phyloP scores from a whole-genome alignment of 2,797 vertebrate genomes.

The Semaprochilodus insignis region DNA sequence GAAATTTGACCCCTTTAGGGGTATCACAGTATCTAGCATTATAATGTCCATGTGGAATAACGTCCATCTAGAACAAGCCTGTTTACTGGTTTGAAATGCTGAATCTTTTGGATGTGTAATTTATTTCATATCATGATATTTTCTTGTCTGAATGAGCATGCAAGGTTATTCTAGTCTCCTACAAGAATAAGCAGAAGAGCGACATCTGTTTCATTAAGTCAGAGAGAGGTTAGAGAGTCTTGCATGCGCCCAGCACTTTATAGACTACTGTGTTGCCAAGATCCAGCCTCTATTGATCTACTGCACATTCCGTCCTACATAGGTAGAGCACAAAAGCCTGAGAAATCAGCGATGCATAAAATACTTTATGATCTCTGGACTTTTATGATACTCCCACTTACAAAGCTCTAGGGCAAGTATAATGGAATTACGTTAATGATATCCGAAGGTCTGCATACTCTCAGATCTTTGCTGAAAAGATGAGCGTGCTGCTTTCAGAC shows the following conservation, averaged over 20 bases:
- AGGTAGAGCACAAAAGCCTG: slow-evolving; percentile 38
- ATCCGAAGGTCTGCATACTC: slow-evolving; percentile 30
- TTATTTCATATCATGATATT: not conserved
- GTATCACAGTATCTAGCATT: too few species aligned
- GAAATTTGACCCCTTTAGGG: too few species aligned
- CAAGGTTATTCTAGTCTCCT: slow-evolving; percentile 25
- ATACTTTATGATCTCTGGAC: slow-evolving; percentile 53
- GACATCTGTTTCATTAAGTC: slow-evolving; percentile 80
- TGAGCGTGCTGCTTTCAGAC: slow-evolving; percentile 14
- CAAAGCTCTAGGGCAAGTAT: slow-evolving; percentile 53
- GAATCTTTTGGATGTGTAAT: not conserved
- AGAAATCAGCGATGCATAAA: slow-evolving; percentile 46
- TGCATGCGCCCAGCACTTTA: slow-evolving; percentile 30
- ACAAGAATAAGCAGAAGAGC: slow-evolving; percentile 19
- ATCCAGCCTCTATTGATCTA: slow-evolving; percentile 50
- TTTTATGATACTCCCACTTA: slow-evolving; percentile 40
- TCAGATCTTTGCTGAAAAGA: slow-evolving; percentile 3
- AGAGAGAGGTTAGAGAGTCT: slow-evolving; percentile 69
- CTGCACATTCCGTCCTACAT: slow-evolving; percentile 11
- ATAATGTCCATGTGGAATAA: not conserved
- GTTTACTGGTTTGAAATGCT: not conserved
- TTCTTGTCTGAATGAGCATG: slow-evolving; percentile 17
- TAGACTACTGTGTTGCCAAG: slow-evolving; percentile 40
- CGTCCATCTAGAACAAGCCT: not conserved
- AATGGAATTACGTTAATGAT: slow-evolving; percentile 45